A percentile compares a stretch with the other conserved stretches of the same genome.
Evolutionary conservation across 2,113 vertebrate genomes (phyloP).

Genomic region (Campylomormyrus tamandua): DNA sequence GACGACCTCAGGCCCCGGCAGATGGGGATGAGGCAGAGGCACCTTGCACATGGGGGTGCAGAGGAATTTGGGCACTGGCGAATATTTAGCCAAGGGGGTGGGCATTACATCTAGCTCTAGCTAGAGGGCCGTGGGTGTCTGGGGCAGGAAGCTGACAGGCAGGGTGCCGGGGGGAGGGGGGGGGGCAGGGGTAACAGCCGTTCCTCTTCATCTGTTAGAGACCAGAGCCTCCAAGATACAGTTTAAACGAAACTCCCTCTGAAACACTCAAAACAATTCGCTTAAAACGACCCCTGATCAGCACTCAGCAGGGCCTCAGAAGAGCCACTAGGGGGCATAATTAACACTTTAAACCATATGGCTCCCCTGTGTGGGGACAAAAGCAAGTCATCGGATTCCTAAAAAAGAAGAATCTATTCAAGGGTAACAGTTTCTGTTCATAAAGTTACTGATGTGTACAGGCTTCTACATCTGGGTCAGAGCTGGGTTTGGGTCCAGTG

Average conservation of each 20-base stretch:
- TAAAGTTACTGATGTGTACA: neutral
- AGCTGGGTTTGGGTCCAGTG: neutral
- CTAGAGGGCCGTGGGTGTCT: neutral
- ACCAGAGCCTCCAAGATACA: neutral
- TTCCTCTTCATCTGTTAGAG: neutral
- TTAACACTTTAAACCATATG: conserved; percentile 20
- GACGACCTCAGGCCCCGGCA: neutral
- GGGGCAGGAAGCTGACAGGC: neutral
- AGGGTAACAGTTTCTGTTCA: neutral
- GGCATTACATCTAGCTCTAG: neutral
- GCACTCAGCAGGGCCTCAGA: neutral
- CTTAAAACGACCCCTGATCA: neutral
- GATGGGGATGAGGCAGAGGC: neutral
- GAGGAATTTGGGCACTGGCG: neutral
- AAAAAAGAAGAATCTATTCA: neutral
- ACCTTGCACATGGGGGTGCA: neutral
- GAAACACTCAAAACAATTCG: neutral
- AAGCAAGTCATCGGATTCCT: conserved; percentile 21
- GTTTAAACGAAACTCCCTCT: neutral
- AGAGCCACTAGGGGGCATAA: neutral
- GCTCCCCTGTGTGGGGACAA: neutral
- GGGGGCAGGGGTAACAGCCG: neutral
- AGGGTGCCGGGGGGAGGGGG: neutral
- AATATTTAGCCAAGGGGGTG: neutral
- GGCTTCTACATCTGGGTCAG: neutral